phyloP scores from a whole-genome alignment of 2,113 vertebrate species.

The Anas platyrhynchos region DNA sequence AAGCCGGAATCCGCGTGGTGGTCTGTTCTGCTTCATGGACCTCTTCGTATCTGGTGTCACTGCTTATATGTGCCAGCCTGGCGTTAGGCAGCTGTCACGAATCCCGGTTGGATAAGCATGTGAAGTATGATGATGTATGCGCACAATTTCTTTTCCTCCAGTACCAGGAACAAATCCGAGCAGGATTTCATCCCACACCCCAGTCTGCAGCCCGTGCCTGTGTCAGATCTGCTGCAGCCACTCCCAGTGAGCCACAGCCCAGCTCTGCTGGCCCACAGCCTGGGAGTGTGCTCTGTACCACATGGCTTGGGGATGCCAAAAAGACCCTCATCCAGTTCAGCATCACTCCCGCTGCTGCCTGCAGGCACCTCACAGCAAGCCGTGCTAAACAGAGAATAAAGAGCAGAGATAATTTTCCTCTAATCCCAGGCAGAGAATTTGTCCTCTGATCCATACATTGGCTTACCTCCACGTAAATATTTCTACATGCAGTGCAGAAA shows the following conservation, averaged over 20 bases:
- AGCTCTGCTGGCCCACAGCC: background rate
- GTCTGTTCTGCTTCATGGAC: background rate
- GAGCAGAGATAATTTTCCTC: background rate
- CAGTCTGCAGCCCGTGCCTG: background rate
- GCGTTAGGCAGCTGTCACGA: background rate
- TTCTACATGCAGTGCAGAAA: background rate
- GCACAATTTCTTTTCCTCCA: background rate
- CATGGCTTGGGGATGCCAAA: background rate
- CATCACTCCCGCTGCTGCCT: background rate
- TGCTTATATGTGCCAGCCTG: background rate
- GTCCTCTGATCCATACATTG: background rate
- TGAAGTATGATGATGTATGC: background rate
- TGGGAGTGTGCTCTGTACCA: fast-evolving
- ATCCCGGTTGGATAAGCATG: background rate
- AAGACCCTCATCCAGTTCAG: background rate
- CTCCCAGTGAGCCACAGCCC: background rate
- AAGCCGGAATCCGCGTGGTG: background rate
- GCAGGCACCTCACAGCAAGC: background rate
- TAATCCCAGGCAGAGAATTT: background rate
- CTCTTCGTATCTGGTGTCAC: background rate
- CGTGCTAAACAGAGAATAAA: background rate
- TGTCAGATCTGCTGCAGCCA: background rate
- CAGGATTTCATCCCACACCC: background rate
- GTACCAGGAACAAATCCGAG: background rate
- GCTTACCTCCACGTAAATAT: background rate